Conservation (phyloP, 2,113 vertebrate species). For the Rhadina sibilatrix region DNA sequence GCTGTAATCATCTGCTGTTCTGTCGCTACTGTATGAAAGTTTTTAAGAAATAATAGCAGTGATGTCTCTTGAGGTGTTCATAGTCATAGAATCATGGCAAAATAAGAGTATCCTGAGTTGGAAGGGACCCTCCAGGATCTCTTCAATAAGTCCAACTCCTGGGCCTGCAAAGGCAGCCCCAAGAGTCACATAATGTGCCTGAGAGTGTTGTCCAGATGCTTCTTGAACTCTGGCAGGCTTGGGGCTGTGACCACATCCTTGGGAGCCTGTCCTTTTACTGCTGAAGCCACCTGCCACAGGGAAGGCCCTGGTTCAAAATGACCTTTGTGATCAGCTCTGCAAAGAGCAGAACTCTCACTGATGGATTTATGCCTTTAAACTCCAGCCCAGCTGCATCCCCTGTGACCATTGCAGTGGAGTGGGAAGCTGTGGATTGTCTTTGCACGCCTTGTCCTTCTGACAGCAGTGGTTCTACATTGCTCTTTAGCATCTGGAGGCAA, state of each 20-base stretch:
- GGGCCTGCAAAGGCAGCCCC: background rate
- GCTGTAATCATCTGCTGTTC: background rate
- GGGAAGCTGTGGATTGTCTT: background rate
- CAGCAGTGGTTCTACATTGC: background rate
- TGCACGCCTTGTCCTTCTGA: background rate
- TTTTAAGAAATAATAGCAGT: background rate
- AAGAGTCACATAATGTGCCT: background rate
- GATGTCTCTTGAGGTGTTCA: background rate
- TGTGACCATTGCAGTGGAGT: accelerated
- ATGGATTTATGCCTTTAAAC: background rate
- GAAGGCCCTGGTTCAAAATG: background rate
- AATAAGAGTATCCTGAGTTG: background rate
- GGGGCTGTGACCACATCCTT: background rate
- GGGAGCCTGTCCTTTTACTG: background rate
- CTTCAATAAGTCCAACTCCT: background rate
- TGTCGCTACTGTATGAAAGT: no score
- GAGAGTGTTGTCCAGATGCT: background rate
- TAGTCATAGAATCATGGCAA: background rate
- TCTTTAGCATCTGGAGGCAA: background rate
- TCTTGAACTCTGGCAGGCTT: background rate
- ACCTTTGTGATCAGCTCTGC: background rate
- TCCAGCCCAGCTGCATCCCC: background rate
- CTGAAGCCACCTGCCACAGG: background rate
- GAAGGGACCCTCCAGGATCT: background rate
- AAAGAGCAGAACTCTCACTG: background rate